Evolutionary conservation across 64 coral and sea anemone species (phyloP), one percentile per base, ranked within the genome.

Genomic region (Platygyra sinensis): DNA sequence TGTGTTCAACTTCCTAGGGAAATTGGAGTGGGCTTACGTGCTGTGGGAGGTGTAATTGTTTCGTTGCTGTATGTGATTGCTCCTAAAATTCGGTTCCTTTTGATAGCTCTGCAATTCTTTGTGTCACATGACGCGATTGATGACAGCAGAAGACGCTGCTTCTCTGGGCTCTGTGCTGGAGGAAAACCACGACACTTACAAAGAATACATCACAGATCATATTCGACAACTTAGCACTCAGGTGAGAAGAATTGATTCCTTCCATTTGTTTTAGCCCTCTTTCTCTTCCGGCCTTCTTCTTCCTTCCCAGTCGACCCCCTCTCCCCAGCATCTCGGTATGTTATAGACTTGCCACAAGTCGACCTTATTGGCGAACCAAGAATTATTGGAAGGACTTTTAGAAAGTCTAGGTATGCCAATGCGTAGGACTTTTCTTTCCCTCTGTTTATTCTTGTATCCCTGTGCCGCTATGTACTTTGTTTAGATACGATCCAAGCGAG

Each of bases 41-140:
- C 8, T 20, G 63, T 2, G 24, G 65, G 65, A 12, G 24, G 65
- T n/a, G 22, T 25, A 9, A 25, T n/a, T 24, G 65, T 0, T 10
- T 69, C n/a, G 20, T 28, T 10, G 0, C 65, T 11, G 65, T 69
- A 0, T 69, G 0, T 24, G 22, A 25, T 69, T n/a, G 20, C 29
- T 20, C 11, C 25, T 77, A 51, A n/a, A 8, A 10, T 20, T 5
- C 17, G 1, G 9, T 52, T 71, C 28, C 24, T 28, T 72, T 85
- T 31, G 17, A 2, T 18, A 85, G 81, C 62, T 85, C 11, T 85
- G 81, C 10, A 85, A 85, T 85, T 85, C 81, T 5, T 60, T 85
- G 3, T 85, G 62, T 25, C 81, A 85, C n/a, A 71, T 85, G 81
- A 85, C 81, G 31, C 13, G 11, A 20, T 22, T 85, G 33, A 85